These are phyloP conservation scores for Halisarca cf. caerulea DNA, from an alignment of 37 sponge, comb jelly and placozoan genomes.

Conservation along the genomic window DNA sequence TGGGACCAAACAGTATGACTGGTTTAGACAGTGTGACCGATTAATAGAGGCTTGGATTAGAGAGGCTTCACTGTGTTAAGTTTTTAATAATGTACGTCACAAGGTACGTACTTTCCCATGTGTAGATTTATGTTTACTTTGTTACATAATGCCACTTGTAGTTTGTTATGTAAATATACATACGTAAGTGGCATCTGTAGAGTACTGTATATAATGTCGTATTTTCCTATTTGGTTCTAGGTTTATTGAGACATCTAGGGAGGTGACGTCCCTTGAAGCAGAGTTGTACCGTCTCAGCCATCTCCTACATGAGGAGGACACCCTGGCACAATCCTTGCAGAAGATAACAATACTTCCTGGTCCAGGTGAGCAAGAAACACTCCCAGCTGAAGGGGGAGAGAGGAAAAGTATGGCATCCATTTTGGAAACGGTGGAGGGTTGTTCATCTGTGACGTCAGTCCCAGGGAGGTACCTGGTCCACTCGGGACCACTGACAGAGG, in stretches of 20 bases:
- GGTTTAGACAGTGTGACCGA: too few relatives aligned
- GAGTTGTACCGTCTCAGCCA: slow-evolving; percentile 98
- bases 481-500: slow-evolving; percentile 57
- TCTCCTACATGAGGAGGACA: slow-evolving; percentile 86
- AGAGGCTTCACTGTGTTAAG: too few relatives aligned
- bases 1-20: too few relatives aligned
- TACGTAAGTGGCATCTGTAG: too few relatives aligned
- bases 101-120: too few relatives aligned
- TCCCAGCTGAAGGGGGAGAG: slow-evolving; percentile 26
- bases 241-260: slow-evolving; percentile 92
- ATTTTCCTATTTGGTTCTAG: too few relatives aligned
- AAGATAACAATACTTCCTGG: slow-evolving; percentile 23
- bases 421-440: slow-evolving; percentile 91
- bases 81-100: too few relatives aligned
- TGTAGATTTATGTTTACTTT: too few relatives aligned
- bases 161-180: too few relatives aligned
- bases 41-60: too few relatives aligned
- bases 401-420: slow-evolving; percentile 72
- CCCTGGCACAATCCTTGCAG: slow-evolving; percentile 49
- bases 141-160: too few relatives aligned
- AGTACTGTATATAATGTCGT: too few relatives aligned
- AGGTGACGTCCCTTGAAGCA: slow-evolving; percentile 91
- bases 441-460: slow-evolving; percentile 89
- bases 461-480: slow-evolving; percentile 75
- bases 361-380: background rate